phyloP scores from a whole-genome alignment of 2,113 vertebrate genomes.

The Cebus imitator region DNA sequence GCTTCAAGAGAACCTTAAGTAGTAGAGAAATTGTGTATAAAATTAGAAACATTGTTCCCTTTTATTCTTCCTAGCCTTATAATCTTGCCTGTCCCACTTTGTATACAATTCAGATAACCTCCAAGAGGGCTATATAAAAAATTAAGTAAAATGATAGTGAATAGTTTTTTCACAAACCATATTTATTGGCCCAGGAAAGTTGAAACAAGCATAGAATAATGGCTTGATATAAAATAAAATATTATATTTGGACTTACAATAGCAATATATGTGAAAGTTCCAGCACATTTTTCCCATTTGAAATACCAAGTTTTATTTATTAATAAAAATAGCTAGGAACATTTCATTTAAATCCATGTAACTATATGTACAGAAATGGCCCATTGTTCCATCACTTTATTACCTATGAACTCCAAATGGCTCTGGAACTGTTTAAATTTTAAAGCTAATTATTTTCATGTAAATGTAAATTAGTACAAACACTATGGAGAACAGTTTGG shows the following conservation, averaged over 20 bases:
- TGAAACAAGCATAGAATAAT: background rate
- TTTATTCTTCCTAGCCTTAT: background rate
- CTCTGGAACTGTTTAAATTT: background rate
- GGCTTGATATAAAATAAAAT: background rate
- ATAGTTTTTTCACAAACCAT: background rate
- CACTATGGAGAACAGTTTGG: too few relatives aligned
- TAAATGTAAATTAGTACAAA: too few relatives aligned
- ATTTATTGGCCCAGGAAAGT: background rate
- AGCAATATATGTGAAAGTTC: background rate
- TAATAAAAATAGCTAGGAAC: background rate
- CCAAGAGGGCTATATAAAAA: background rate
- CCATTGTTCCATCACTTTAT: background rate
- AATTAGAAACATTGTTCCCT: background rate
- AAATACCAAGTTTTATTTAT: background rate
- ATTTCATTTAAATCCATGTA: background rate
- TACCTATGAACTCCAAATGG: background rate
- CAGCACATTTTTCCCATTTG: background rate
- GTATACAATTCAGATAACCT: background rate
- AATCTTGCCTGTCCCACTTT: background rate
- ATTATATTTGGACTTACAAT: background rate
- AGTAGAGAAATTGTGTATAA: background rate
- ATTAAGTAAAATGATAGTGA: background rate
- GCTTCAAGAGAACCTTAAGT: background rate
- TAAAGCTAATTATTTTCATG: background rate
- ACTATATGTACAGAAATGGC: background rate